phyloP scores from a whole-genome alignment of 2,888 invertebrate species.

The Leptopilina drosophilae region DNA sequence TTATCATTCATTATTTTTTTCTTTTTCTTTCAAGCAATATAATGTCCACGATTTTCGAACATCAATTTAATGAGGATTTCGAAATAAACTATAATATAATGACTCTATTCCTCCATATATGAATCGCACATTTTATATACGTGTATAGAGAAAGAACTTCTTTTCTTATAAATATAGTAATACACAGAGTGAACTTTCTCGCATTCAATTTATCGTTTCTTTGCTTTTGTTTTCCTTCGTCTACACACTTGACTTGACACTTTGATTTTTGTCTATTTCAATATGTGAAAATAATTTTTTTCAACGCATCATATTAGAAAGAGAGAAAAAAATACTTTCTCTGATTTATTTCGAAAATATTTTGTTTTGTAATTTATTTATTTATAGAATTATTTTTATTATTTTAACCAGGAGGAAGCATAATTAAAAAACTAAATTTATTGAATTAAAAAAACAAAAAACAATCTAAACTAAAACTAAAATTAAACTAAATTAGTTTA shows the following conservation, averaged over 20 bases:
- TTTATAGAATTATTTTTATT: too few relatives aligned
- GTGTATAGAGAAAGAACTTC: background rate
- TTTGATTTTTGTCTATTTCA: background rate
- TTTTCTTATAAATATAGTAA: background rate
- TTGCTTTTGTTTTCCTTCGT: background rate
- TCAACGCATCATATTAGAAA: too few relatives aligned
- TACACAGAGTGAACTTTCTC: background rate
- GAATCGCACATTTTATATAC: constrained; percentile 9
- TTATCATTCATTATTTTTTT: constrained; percentile 18
- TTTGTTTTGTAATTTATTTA: too few relatives aligned
- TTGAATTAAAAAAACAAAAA: too few relatives aligned
- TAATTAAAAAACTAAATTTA: too few relatives aligned
- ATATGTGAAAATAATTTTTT: too few relatives aligned
- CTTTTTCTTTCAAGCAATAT: background rate
- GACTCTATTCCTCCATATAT: background rate
- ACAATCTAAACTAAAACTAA: too few relatives aligned
- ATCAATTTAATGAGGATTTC: constrained; percentile 10
- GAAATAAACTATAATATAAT: constrained; percentile 8
- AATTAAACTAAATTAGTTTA: too few relatives aligned
- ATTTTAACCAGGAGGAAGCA: too few relatives aligned
- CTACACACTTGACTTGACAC: background rate
- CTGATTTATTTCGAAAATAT: background rate
- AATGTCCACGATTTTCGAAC: constrained; percentile 6
- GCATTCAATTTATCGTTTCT: background rate
- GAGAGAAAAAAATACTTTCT: background rate